phyloP scores from a whole-genome alignment of 2,113 vertebrate species.

The Dasypus novemcinctus region DNA sequence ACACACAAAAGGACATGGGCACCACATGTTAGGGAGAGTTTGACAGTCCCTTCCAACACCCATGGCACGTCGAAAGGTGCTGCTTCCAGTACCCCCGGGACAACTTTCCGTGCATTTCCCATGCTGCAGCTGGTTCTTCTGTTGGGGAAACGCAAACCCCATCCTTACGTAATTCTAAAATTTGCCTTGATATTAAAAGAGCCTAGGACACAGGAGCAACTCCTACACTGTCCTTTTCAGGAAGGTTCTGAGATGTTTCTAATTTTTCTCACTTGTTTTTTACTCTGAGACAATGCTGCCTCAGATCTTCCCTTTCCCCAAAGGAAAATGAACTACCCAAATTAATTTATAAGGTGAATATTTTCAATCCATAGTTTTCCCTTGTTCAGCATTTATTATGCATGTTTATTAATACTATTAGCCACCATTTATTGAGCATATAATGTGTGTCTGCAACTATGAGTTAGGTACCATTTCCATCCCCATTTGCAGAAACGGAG shows the following conservation, averaged over 20 bases:
- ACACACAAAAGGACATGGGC: rapidly evolving
- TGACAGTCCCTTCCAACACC: not conserved
- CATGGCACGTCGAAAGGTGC: not conserved
- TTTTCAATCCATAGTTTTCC: not conserved
- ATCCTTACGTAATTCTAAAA: no score
- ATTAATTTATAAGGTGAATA: not conserved
- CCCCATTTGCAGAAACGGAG: not conserved
- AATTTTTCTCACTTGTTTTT: not conserved
- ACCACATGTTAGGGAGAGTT: not conserved
- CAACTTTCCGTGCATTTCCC: not conserved
- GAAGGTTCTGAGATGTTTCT: not conserved
- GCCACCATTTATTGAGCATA: not conserved
- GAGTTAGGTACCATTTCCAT: not conserved
- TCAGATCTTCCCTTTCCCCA: not conserved
- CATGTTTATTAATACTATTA: not conserved
- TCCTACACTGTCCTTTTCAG: not conserved
- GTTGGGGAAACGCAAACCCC: no score
- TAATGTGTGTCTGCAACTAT: not conserved
- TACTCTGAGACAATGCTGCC: not conserved
- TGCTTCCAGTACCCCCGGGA: not conserved
- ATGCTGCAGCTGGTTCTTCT: not conserved
- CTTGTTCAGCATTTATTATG: not conserved
- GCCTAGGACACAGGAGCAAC: no score
- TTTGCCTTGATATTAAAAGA: not conserved
- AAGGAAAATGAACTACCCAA: not conserved